A percentile compares a stretch with the other conserved stretches of the same genome.
Conservation (phyloP, 1,140 invertebrate species). For the Matsumurasca onukii region DNA sequence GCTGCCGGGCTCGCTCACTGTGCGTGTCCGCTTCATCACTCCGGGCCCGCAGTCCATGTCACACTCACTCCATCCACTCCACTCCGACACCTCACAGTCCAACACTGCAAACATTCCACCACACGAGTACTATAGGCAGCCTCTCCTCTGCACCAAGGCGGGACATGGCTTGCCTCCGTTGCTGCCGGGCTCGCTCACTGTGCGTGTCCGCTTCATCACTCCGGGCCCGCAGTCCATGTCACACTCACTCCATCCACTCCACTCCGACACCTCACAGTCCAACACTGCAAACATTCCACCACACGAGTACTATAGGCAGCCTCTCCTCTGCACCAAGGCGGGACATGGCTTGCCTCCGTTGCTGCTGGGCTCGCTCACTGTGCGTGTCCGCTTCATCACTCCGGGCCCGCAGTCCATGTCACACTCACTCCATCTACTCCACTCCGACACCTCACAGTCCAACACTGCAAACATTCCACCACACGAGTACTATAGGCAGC, state of each 20-base stretch:
- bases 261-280: constrained; percentile 74
- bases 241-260: constrained; percentile 74
- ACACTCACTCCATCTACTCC: constrained; percentile 75
- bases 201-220: constrained; percentile 65
- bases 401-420: constrained; percentile 74
- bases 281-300: constrained; percentile 68
- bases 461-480: constrained; percentile 68
- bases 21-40: constrained; percentile 65
- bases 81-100: constrained; percentile 74
- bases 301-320: too few relatives aligned
- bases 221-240: constrained; percentile 74
- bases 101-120: constrained; percentile 68
- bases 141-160: constrained; percentile 66
- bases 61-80: constrained; percentile 74
- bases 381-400: constrained; percentile 65
- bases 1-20: constrained; percentile 59
- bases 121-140: too few relatives aligned
- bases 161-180: constrained; percentile 78
- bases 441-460: constrained; percentile 74
- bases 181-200: constrained; percentile 59
- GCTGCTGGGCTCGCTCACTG: constrained; percentile 59
- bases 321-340: constrained; percentile 66
- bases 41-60: constrained; percentile 74
- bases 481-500: too few relatives aligned
- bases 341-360: constrained; percentile 78